Conservation (phyloP, 23 tunicate genomes). For the Trididemnum clinides region DNA sequence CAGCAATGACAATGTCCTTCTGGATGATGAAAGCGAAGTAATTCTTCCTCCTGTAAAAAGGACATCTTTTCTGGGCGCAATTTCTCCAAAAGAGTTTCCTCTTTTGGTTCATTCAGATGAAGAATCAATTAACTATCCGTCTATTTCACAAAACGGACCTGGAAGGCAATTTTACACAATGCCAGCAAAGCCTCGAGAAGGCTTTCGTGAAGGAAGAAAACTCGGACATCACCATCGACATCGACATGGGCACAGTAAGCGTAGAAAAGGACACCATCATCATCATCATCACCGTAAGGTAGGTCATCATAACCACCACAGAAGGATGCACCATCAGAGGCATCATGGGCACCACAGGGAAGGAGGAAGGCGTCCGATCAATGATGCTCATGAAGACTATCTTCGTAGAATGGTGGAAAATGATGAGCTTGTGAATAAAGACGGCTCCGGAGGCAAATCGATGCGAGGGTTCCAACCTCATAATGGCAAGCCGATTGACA, state of each 20-base stretch:
- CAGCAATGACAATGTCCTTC: not conserved
- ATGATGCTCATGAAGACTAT: slow-evolving; percentile 71
- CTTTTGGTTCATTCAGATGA: slow-evolving; percentile 80
- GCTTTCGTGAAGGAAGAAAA: not conserved
- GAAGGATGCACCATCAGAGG: slow-evolving; percentile 34
- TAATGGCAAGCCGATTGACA: slow-evolving; percentile 33
- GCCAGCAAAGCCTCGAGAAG: not conserved
- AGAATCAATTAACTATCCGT: slow-evolving; percentile 86
- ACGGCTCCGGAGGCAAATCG: slow-evolving; percentile 2
- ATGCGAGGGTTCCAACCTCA: slow-evolving; percentile 48
- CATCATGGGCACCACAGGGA: slow-evolving; percentile 32
- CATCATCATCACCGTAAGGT: slow-evolving; percentile 24
- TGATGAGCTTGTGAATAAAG: slow-evolving; percentile 66
- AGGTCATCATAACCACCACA: slow-evolving; percentile 43
- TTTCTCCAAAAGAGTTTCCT: slow-evolving; percentile 70
- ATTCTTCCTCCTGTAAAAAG: slow-evolving; percentile 25
- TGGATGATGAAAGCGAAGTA: slow-evolving; percentile 53
- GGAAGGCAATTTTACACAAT: not conserved
- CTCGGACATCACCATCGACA: slow-evolving; percentile 27
- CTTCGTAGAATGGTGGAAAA: slow-evolving; percentile 75
- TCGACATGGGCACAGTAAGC: slow-evolving; percentile 6
- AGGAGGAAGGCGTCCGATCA: slow-evolving; percentile 48
- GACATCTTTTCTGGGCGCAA: slow-evolving; percentile 42
- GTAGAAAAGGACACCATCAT: slow-evolving; percentile 34
- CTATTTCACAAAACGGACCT: slow-evolving; percentile 66